phyloP scores from a whole-genome alignment of 2,888 invertebrate species.

The Standfussiana lucernea region DNA sequence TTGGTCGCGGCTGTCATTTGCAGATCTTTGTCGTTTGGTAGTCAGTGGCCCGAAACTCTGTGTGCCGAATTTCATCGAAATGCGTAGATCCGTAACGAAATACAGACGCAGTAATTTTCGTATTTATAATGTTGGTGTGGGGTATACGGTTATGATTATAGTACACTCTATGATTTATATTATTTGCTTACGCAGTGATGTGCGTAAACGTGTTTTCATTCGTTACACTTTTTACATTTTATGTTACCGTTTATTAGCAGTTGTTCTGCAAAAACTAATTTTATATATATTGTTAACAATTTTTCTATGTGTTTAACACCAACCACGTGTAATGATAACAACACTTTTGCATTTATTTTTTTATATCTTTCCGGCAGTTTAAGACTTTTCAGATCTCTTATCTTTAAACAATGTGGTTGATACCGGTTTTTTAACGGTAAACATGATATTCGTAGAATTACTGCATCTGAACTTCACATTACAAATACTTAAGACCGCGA shows the following conservation, averaged over 20 bases:
- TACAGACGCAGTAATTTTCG: neutral
- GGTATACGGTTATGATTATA: neutral
- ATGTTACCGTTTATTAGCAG: slow-evolving; percentile 22
- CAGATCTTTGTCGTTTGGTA: neutral
- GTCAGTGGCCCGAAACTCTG: neutral
- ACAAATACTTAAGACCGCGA: neutral
- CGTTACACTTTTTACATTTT: slow-evolving; percentile 6
- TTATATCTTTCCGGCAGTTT: slow-evolving; percentile 5
- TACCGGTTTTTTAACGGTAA: slow-evolving; percentile 6
- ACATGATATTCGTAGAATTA: slow-evolving; percentile 3
- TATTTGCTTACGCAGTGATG: neutral
- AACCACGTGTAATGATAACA: slow-evolving; percentile 16
- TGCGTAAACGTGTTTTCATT: neutral
- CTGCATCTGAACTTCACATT: slow-evolving; percentile 7
- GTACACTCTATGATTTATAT: neutral
- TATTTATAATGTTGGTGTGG: neutral
- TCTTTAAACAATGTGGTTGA: slow-evolving; percentile 22
- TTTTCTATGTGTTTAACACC: slow-evolving; percentile 8
- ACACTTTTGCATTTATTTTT: slow-evolving; percentile 5
- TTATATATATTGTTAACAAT: neutral
- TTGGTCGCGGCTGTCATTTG: neutral
- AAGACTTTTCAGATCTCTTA: slow-evolving; percentile 1
- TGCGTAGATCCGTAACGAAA: neutral
- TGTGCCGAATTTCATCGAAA: no score
- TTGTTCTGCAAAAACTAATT: slow-evolving; percentile 9